Evolutionary conservation across 2,888 invertebrate species (phyloP), one percentile per base, ranked within the genome.

Genomic region (Myopa tessellatipennis): DNA sequence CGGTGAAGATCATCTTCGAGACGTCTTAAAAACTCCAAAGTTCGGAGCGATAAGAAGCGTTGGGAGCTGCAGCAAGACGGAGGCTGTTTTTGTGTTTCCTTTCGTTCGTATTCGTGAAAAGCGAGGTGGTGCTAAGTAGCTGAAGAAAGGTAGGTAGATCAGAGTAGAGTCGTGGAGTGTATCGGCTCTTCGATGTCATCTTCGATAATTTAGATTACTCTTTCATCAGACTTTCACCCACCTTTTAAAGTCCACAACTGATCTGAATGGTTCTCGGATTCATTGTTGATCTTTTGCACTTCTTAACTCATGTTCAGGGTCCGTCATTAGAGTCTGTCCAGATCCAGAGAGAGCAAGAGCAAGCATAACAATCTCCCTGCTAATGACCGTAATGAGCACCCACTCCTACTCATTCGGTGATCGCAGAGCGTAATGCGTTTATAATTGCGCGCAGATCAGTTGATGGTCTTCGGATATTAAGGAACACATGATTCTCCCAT

Each of bases 381-480:
- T 69, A 69, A 45, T 12, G 58, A 68, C 38, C 38, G 74, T 58
- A 74, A 67, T 38, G 34, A 38, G 36, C 74, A 40, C 65, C 72
- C 65, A 34, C 65, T 50, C 50, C 45, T 60, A 71, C 36, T 18
- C 34, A 16, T 18, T 16, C 26, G 55, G n/a, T 16, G 58, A 52
- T 55, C 67, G 67, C 40, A 36, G 50, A 45, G 55, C 38, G 61
- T 76, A 76, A 76, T 76, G 76, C 70, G 69, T 70, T 76, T 76
- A 70, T 76, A 76, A 76, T 76, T 76, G 70, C 69, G 26, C 52
- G 40, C 12, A 2, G 69, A 34, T 45, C 45, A 45, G 6, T 45
- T 45, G 45, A 45, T 36, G n/a, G 70, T 70, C 10, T 34, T 52
- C 34, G 36, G 65, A 65, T 18, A 40, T 63, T 36, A 74, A 74